Evolutionary conservation across 2,888 invertebrate genomes (phyloP).

Genomic region (Phymatocera aterrima): DNA sequence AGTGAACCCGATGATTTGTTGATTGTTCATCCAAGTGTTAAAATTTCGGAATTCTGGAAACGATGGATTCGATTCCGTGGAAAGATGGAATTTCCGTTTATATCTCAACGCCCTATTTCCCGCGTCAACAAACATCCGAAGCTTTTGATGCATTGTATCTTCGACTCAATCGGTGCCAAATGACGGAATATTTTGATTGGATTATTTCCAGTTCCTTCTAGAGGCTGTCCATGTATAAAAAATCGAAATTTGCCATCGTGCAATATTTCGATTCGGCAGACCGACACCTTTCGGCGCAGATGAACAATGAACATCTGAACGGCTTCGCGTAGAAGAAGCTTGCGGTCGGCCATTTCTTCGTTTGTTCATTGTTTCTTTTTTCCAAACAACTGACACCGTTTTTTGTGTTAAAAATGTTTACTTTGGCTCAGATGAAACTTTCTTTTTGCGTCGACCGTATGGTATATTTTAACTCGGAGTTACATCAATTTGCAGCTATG

Average conservation of each 20-base stretch:
- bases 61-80: neutral
- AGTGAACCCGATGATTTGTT: too few species aligned
- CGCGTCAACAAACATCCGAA: slow-evolving; percentile 1
- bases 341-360: neutral
- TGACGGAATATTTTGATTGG: slow-evolving; percentile 14
- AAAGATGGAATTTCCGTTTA: too few species aligned
- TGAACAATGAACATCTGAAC: too few species aligned
- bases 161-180: neutral
- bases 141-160: neutral
- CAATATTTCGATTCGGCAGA: neutral
- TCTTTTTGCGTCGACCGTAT: slow-evolving; percentile 12
- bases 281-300: too few species aligned
- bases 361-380: too few species aligned
- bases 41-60: too few species aligned
- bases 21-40: too few species aligned
- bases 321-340: neutral
- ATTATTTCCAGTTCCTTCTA: slow-evolving; percentile 17
- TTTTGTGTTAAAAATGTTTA: slow-evolving; percentile 7
- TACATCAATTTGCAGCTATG: neutral
- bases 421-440: slow-evolving; percentile 30
- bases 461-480: neutral
- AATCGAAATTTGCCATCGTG: neutral
- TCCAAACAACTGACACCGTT: neutral
- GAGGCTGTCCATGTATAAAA: neutral
- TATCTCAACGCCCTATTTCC: too few species aligned